Conservation (phyloP, 2,113 vertebrate species). For the Gobius niger region DNA sequence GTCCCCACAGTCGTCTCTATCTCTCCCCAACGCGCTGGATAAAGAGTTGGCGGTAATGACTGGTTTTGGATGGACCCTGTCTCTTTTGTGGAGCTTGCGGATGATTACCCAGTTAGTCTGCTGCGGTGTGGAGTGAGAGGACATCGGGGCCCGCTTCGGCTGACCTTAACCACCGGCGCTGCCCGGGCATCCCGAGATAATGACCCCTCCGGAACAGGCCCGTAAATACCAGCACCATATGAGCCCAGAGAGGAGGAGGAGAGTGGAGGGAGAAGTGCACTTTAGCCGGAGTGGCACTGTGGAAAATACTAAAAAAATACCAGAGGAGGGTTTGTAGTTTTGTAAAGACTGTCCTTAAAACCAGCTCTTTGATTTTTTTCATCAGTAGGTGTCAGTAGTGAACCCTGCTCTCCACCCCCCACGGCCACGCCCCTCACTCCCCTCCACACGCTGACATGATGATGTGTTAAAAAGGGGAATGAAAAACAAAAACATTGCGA, state of each 20-base stretch:
- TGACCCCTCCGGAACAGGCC: not conserved
- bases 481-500: too few species aligned
- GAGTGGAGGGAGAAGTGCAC: not conserved
- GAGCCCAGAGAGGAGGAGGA: not conserved
- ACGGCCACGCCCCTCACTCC: too few species aligned
- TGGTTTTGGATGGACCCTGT: not conserved
- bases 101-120: constrained; percentile 3
- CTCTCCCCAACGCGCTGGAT: not conserved
- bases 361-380: too few species aligned
- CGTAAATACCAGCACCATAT: not conserved
- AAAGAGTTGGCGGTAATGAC: not conserved
- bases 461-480: too few species aligned
- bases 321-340: not conserved
- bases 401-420: too few species aligned
- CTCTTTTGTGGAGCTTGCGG: not conserved
- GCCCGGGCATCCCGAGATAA: not conserved
- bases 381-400: too few species aligned
- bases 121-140: not conserved
- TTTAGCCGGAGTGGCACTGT: not conserved
- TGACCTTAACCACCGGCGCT: constrained; percentile 3
- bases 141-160: not conserved
- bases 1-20: not conserved
- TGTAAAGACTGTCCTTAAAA: not conserved
- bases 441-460: too few species aligned
- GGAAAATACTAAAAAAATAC: not conserved